Evolutionary conservation across 2,113 vertebrate species (phyloP), one percentile per base, ranked within the genome.

Genomic region (Platichthys flesus): DNA sequence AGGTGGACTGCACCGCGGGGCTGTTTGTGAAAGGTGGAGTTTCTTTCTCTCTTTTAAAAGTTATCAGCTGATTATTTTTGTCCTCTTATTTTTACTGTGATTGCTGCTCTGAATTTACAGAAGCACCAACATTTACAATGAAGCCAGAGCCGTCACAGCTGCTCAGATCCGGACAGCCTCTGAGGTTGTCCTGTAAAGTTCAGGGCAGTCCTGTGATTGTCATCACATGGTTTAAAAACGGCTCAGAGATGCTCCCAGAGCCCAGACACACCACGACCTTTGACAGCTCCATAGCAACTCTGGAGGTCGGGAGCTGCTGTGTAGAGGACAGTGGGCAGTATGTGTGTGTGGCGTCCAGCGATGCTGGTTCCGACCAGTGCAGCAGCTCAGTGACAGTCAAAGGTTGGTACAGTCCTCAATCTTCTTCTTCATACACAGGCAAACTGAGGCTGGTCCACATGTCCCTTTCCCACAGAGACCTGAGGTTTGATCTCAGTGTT

Each of bases 21-120:
- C 94, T 99, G 74, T 97, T 98, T 93, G 96, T 99, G 0, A 98
- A 98, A 99, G 98, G 98, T 99, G 90, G 87, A 5, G 54, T 80
- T 89, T 95, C 84, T 2, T 0, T 92, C 81, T 88, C 86, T 63
- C 21, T 35, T 66, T 15, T 8, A n/a, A 57, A 71, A 83, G 52
- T 71, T 37, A 37, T 37, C 47, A 18, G 15, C 7, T 51, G 51
- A 28, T 74, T 23, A 0, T 15, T 69, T 28, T 61, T 26, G 47
- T 66, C 35, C 47, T 49, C 49, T 54, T 61, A 18, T 42, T 0
- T 67, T 69, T 61, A 56, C 74, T 67, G 3, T 78, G n/a, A 82
- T 21, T 75, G 65, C 78, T 61, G 13, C 74, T 84, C 67, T 93
- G 62, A 90, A 94, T 90, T 93, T 88, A 74, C 95, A 99, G 98